Conservation (phyloP, 2,888 invertebrate species). For the Operophtera brumata region DNA sequence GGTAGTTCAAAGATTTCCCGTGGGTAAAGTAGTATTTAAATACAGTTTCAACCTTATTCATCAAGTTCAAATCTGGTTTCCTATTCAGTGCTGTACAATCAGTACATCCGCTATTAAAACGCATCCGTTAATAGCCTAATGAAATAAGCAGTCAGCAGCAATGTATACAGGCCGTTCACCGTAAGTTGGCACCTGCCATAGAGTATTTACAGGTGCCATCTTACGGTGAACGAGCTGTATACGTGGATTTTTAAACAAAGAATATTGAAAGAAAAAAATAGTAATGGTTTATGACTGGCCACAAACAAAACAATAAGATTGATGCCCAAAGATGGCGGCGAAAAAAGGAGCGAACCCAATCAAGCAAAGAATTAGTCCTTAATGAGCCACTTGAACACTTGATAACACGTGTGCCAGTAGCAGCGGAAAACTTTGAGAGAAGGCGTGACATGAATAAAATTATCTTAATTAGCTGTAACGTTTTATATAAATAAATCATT, state of each 20-base stretch:
- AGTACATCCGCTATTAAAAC: conserved; percentile 10
- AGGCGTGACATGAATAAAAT: conserved; percentile 12
- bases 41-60: conserved; percentile 6
- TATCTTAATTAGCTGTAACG: conserved; percentile 1
- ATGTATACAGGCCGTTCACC: no score
- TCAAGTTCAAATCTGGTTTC: conserved; percentile 13
- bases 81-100: background rate
- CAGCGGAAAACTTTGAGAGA: conserved; percentile 1
- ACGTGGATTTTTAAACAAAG: no score
- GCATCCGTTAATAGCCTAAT: conserved; percentile 7
- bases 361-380: conserved; percentile 12
- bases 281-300: no score
- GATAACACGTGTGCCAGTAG: background rate
- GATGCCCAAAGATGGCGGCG: conserved; percentile 14
- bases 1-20: conserved; percentile 28
- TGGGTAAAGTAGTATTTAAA: conserved; percentile 12
- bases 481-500: conserved; percentile 19
- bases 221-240: no score
- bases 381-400: background rate
- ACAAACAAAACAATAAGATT: conserved; percentile 1
- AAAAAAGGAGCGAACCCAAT: conserved; percentile 11
- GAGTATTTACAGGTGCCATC: no score
- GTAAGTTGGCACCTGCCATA: no score
- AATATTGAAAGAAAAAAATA: no score
- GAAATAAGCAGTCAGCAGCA: background rate